Evolutionary conservation across 2,888 invertebrate species (phyloP), one percentile per base, ranked within the genome.

Genomic region (Cenopis cana): DNA sequence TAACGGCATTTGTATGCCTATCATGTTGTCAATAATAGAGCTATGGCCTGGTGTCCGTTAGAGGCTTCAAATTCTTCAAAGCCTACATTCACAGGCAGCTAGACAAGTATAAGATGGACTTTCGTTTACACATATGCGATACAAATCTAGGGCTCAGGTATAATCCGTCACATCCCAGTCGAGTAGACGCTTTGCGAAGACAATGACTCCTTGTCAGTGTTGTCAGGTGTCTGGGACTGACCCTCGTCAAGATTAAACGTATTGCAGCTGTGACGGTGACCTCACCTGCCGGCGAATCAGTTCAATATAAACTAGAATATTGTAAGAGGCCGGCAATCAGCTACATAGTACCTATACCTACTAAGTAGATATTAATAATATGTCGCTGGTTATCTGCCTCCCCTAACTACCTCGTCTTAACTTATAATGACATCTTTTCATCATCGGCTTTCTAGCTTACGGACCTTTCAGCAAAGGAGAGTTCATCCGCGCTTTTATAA

Each of bases 231-330:
- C 59, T 2, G 18, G 3, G 36, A 2, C 54, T 14, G 38, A 59
- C 59, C 59, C 41, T 59, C 41, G 59, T 59, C 59, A 59, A 41
- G 59, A n/a, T 24, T 59, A 20, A 20, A 20, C 41, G 59, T 24
- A 36, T 56, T n/a, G 36, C 56, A 10, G 18, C n/a, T 24, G 1
- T 14, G 59, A 59, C n/a, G 29, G 18, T 10, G 20, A 14, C 55
- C 55, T 24, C 24, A 46, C 59, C 59, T 59, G 41, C 59, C 59
- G 10, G 41, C 2, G n/a, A 20, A n/a, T 55, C 55, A n/a, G n/a
- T n/a, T 55, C 50, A 10, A 18, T n/a, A n/a, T 46, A 18, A 17
- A 50, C 50, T 18, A 18, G 50, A 50, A 18, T 50, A 18, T 50
- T 18, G 10, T 41, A 46, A 46, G 5, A n/a, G 14, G 46, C 46